phyloP scores from a whole-genome alignment of 1,140 invertebrate genomes.

The Dendrolimus punctatus region DNA sequence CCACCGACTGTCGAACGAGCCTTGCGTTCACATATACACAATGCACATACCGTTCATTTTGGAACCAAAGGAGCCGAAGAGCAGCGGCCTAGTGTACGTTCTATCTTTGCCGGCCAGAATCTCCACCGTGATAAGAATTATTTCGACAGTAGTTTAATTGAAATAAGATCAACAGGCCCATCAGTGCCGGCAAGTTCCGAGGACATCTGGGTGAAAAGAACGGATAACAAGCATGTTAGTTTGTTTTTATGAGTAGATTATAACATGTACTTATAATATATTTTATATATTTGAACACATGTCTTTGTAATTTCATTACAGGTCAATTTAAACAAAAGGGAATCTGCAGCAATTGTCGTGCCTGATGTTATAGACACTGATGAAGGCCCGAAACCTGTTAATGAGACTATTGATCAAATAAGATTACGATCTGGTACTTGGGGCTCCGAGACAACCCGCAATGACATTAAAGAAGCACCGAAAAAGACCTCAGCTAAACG shows the following conservation, averaged over 20 bases:
- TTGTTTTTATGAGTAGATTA: constrained; percentile 2
- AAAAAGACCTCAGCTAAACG: constrained; percentile 31
- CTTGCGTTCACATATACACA: constrained; percentile 71
- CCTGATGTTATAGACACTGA: constrained; percentile 8
- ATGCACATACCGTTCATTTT: constrained; percentile 77
- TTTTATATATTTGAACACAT: constrained; percentile 5
- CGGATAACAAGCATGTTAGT: constrained; percentile 65
- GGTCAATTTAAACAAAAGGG: constrained; percentile 9
- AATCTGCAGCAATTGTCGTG: constrained; percentile 7
- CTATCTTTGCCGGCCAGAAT: constrained; percentile 72
- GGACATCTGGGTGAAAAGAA: constrained; percentile 81
- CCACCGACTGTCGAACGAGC: constrained; percentile 51
- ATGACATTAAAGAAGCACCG: constrained; percentile 36
- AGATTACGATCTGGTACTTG: constrained; percentile 73
- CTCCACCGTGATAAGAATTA: constrained; percentile 85
- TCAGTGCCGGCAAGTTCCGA: constrained; percentile 66
- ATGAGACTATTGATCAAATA: constrained; percentile 22
- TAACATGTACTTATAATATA: constrained; percentile 3
- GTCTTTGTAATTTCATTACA: constrained; percentile 6
- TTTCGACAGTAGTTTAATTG: constrained; percentile 85
- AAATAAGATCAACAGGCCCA: constrained; percentile 79
- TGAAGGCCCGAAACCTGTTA: constrained; percentile 4
- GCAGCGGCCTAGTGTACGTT: constrained; percentile 70
- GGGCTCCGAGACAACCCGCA: constrained; percentile 70
- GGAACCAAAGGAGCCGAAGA: constrained; percentile 72